Percentiles rank a stretch among this genome's conserved stretches.
Evolutionary conservation across 2,888 invertebrate species (phyloP).

Genomic region (Diplazon laetatorius): DNA sequence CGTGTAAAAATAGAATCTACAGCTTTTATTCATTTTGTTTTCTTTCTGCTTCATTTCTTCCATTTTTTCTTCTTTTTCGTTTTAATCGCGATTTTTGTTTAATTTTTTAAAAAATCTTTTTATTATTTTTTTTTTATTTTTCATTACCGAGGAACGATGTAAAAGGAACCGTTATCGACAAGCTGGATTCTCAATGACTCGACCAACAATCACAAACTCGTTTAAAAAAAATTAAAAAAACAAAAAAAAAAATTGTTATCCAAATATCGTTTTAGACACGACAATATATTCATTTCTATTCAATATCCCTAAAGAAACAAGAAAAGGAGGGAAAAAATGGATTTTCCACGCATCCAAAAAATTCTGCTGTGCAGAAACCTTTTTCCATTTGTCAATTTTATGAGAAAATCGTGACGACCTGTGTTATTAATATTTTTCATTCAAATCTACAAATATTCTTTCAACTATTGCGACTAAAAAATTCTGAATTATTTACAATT

Average conservation of each 20-base stretch:
- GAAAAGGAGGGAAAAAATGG: no score
- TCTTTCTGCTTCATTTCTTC: background rate
- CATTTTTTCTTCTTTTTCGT: background rate
- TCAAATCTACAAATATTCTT: conserved; percentile 20
- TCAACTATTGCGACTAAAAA: conserved; percentile 43
- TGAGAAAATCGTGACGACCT: conserved; percentile 66
- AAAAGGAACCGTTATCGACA: conserved; percentile 70
- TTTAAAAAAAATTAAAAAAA: no score
- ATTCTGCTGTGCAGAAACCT: conserved; percentile 62
- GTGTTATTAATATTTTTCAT: conserved; percentile 47
- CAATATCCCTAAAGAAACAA: background rate
- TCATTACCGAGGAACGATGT: conserved; percentile 70
- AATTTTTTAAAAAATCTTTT: no score
- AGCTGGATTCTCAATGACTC: conserved; percentile 49
- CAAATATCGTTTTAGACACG: conserved; percentile 20
- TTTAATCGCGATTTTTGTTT: no score
- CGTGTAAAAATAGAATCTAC: conserved; percentile 76
- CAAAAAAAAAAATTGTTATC: no score
- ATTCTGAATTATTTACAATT: conserved; percentile 28
- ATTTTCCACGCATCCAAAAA: conserved; percentile 7
- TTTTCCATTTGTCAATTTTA: conserved; percentile 68
- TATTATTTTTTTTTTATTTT: conserved; percentile 36
- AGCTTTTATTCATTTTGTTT: conserved; percentile 61
- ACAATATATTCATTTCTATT: conserved; percentile 23
- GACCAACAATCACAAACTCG: conserved; percentile 43